Base-by-base conservation (phyloP, 2,797 vertebrate genomes). In the Ceryle rudis region DNA sequence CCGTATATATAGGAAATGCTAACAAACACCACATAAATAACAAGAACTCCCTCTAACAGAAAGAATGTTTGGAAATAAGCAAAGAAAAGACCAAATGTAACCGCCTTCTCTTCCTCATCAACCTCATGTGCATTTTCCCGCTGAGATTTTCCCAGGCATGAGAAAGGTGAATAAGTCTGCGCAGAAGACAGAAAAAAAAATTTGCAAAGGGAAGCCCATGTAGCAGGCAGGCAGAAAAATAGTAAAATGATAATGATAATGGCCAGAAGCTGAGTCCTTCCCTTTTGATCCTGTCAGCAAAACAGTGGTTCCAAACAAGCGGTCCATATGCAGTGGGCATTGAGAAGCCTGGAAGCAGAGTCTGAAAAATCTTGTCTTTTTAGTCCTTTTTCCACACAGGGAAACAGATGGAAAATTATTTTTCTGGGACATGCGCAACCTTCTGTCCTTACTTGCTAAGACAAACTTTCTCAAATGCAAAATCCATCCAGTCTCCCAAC, bases 231-330 rank as follows among this genome's bases (percentile, higher is more conserved):
- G 81, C 92, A 97, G 66, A 72, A 90, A 90, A 91, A 79, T 0
- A 94, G 25, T 91, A 93, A 88, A 93, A 95, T 91, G 89, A 70
- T 79, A 94, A 96, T 95, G 96, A 70, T 42, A 89, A 91, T 71
- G 85, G 85, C 85, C 87, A 84, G 86, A 85, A 85, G 77, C 93
- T 93, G 70, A 91, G 67, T 86, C 82, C 89, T 97, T 90, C 77
- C 87, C 73, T 86, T 94, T 79, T 37, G 60, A 90, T 91, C 88
- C 75, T 37, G 55, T 95, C 60, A 86, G 66, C 80, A 93, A 67
- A 90, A 93, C 17, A 89, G 89, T 35, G 0, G 18, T 21, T 96
- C 72, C 70, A 77, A 93, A 95, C 58, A 91, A 92, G 72, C 39
- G 0, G 39, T 82, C 62, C 73, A 51, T 88, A 94, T 4, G 9